phyloP scores from a whole-genome alignment of 2,797 vertebrate genomes.

The Arrhamphus sclerolepis region DNA sequence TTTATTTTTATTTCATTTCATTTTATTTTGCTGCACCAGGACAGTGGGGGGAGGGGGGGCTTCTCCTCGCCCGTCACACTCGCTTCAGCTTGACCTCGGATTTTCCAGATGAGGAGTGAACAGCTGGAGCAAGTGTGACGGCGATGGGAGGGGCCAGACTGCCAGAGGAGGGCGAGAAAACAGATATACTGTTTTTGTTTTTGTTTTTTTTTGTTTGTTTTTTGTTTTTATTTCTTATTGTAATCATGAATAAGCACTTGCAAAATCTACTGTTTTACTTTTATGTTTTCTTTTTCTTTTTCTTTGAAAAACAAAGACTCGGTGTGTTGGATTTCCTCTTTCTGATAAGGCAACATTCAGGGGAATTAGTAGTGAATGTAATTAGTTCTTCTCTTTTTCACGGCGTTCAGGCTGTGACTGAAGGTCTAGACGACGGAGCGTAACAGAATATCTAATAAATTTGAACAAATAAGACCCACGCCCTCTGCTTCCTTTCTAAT shows the following conservation, averaged over 20 bases:
- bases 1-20: background rate
- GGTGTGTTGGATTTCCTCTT: constrained; percentile 69
- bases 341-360: constrained; percentile 77
- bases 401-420: constrained; percentile 66
- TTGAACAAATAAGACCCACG: constrained; percentile 68
- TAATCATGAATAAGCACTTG: constrained; percentile 70
- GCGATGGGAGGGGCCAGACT: constrained; percentile 21
- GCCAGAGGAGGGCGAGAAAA: no score
- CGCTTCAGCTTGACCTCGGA: constrained; percentile 44
- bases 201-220: no score
- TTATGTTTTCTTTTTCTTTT: constrained; percentile 26
- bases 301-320: constrained; percentile 65
- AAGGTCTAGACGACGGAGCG: constrained; percentile 76
- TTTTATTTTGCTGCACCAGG: background rate
- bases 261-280: constrained; percentile 62
- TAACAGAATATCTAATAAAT: constrained; percentile 84
- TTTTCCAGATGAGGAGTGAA: constrained; percentile 33
- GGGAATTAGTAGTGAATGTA: constrained; percentile 82
- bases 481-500: background rate
- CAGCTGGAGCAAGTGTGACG: constrained; percentile 33
- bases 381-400: constrained; percentile 58
- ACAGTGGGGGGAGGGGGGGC: constrained; percentile 39
- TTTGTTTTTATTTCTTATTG: no score
- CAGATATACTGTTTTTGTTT: no score
- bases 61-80: constrained; percentile 36